These are phyloP conservation scores for Chitala chitala DNA, from an alignment of 2,113 vertebrate genomes.

Conservation along the genomic window DNA sequence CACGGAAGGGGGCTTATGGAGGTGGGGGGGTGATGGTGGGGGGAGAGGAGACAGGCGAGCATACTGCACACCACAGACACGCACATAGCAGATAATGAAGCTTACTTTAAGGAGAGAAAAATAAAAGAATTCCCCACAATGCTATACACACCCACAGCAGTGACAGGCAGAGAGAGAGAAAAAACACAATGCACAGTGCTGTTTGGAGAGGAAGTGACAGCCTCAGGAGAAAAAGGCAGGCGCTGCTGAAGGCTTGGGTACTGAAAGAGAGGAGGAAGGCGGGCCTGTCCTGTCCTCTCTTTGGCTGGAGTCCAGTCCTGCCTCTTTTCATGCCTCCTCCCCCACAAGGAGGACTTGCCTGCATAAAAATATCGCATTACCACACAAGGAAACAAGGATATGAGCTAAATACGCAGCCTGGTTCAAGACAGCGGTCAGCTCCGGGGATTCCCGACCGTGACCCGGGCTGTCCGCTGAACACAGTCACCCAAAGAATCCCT, in stretches of 20 bases:
- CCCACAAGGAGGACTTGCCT: constrained; percentile 57
- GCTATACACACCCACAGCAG: constrained; percentile 38
- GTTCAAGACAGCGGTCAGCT: constrained; percentile 57
- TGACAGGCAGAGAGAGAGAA: constrained; percentile 37
- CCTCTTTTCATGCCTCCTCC: constrained; percentile 43
- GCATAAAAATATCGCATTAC: constrained; percentile 74
- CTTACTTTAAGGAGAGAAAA: constrained; percentile 35
- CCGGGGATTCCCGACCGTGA: background rate
- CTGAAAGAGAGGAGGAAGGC: constrained; percentile 32
- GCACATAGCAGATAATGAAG: constrained; percentile 38
- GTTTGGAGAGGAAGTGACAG: constrained; percentile 25
- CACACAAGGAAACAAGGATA: constrained; percentile 64
- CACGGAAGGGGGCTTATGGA: constrained; percentile 37
- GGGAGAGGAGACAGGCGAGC: constrained; percentile 1
- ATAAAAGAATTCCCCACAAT: constrained; percentile 38
- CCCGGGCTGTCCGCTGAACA: no score
- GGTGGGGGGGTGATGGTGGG: constrained; percentile 33
- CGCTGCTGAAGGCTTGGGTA: constrained; percentile 35
- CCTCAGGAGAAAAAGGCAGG: constrained; percentile 23
- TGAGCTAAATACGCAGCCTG: constrained; percentile 52
- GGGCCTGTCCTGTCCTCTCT: constrained; percentile 43
- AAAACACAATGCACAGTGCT: constrained; percentile 43
- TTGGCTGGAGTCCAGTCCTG: constrained; percentile 59
- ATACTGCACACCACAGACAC: constrained; percentile 22
- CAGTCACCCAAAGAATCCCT: background rate